These are phyloP conservation scores for Leptocoma aspasia DNA, from an alignment of 2,113 vertebrate genomes.

Conservation along the genomic window DNA sequence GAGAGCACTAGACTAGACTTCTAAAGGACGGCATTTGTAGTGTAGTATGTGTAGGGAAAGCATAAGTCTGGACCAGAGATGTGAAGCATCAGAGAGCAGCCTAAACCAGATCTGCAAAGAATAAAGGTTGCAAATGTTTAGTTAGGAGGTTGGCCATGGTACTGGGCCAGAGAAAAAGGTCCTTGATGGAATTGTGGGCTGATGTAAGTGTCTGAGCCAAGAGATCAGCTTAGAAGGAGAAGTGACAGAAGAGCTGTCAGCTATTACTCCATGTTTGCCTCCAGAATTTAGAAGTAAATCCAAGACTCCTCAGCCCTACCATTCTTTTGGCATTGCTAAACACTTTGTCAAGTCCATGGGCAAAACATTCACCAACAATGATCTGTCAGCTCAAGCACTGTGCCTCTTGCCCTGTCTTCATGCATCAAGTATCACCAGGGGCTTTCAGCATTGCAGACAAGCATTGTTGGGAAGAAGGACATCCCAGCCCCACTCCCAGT, in stretches of 20 bases:
- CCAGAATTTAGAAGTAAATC: neutral
- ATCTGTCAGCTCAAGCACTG: neutral
- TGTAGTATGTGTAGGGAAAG: neutral
- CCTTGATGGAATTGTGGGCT: neutral
- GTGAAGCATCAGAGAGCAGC: neutral
- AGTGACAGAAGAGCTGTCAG: neutral
- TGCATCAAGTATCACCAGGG: neutral
- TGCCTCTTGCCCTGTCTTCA: neutral
- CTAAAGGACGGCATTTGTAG: neutral
- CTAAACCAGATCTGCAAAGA: neutral
- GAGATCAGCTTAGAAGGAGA: neutral
- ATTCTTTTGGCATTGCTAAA: neutral
- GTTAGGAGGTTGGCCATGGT: neutral
- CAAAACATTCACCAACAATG: neutral
- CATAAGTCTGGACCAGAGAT: neutral
- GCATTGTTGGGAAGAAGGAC: neutral
- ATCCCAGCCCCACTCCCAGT: accelerated
- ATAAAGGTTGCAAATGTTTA: neutral
- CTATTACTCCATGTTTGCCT: neutral
- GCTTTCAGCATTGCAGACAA: neutral
- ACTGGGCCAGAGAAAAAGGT: neutral
- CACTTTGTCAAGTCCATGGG: neutral
- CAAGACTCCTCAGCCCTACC: neutral
- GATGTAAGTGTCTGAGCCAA: neutral
- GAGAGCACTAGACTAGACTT: neutral